phyloP scores from a whole-genome alignment of 2,797 vertebrate genomes.

The Macrochelys suwanniensis region DNA sequence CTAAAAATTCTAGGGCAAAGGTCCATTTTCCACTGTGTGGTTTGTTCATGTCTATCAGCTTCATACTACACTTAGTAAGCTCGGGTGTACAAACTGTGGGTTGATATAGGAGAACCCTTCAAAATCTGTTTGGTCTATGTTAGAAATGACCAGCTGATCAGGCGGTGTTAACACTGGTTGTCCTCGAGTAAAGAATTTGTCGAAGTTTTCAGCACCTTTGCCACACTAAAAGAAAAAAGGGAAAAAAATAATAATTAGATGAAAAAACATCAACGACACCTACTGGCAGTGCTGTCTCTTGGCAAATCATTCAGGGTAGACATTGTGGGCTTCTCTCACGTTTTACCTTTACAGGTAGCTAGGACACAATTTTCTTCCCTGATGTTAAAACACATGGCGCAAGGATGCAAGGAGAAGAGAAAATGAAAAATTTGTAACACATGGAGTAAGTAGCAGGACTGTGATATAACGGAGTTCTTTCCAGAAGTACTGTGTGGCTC shows the following conservation, averaged over 20 bases:
- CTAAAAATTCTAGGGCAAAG: conserved; percentile 78
- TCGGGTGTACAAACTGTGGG: conserved; percentile 91
- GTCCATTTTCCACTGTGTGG: conserved; percentile 23
- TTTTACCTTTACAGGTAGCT: accelerated
- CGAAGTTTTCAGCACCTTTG: conserved; percentile 98
- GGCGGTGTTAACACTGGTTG: conserved; percentile 96
- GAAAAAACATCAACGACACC: accelerated
- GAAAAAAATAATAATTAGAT: not conserved
- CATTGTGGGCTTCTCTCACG: not conserved
- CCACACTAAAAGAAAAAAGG: conserved; percentile 87
- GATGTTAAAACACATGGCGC: not conserved
- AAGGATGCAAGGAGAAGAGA: not conserved
- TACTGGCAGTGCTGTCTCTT: not conserved
- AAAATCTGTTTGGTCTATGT: conserved; percentile 98
- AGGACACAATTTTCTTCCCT: not conserved
- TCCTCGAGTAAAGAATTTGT: conserved; percentile 98
- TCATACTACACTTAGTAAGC: conserved; percentile 91
- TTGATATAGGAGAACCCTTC: conserved; percentile 97
- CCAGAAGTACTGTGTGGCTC: not conserved
- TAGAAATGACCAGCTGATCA: conserved; percentile 97
- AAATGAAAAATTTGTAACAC: not conserved
- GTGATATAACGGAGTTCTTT: not conserved
- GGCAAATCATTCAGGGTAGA: not conserved
- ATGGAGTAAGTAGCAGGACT: not conserved
- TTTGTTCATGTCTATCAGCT: conserved; percentile 51